phyloP scores from a whole-genome alignment of 2,888 invertebrate genomes.

The Sinotaia quadrata region DNA sequence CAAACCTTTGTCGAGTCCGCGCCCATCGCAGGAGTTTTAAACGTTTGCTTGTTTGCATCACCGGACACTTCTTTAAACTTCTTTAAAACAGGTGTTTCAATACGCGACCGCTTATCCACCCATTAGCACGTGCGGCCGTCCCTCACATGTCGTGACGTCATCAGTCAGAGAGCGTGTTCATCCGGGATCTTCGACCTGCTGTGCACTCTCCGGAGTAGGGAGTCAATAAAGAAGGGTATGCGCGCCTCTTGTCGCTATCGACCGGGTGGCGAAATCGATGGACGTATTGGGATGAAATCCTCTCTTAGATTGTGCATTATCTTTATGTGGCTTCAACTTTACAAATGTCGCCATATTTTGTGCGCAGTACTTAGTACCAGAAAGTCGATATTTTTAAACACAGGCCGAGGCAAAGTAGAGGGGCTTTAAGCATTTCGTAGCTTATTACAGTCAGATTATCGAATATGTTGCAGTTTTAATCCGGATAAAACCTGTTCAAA shows the following conservation, averaged over 20 bases:
- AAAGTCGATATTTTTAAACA: slow-evolving; percentile 1
- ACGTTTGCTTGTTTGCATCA: slow-evolving; percentile 4
- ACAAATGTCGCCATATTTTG: neutral
- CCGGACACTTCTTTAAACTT: slow-evolving; percentile 4
- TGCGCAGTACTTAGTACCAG: neutral
- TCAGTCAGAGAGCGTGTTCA: slow-evolving; percentile 38
- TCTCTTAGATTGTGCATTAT: neutral
- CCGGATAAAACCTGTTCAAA: slow-evolving; percentile 2
- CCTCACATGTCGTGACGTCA: slow-evolving; percentile 35
- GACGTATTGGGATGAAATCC: neutral
- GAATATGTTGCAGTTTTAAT: neutral
- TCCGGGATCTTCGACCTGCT: slow-evolving; percentile 24
- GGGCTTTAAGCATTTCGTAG: neutral
- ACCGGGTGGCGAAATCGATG: neutral
- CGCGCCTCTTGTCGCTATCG: slow-evolving; percentile 13
- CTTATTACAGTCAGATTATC: neutral
- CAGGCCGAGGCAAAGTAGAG: neutral
- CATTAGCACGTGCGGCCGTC: neutral
- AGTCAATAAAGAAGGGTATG: slow-evolving; percentile 27
- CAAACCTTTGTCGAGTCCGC: neutral
- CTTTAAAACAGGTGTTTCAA: slow-evolving; percentile 27
- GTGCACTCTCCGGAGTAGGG: slow-evolving; percentile 17
- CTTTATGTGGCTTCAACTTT: neutral
- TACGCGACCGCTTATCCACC: neutral
- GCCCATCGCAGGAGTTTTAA: slow-evolving; percentile 8